Conservation (phyloP, 2,797 vertebrate genomes). For the Anniella stebbinsi region DNA sequence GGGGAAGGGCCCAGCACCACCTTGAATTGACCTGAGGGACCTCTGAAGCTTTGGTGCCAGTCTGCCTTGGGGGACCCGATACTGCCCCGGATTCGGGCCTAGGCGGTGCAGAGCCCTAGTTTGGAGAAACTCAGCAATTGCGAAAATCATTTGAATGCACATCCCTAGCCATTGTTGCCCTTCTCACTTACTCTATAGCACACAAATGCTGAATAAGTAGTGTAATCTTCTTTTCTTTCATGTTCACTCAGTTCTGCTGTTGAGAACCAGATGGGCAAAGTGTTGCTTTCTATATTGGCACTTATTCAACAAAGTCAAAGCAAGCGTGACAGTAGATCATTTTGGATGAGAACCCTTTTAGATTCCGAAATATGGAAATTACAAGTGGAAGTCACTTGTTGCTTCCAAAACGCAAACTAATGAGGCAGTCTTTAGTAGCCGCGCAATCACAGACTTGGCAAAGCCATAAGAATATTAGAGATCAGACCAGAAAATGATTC, state of each 20-base stretch:
- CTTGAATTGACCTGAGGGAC: no score
- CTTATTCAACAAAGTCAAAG: background rate
- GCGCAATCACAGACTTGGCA: background rate
- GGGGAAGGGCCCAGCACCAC: no score
- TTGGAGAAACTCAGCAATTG: no score
- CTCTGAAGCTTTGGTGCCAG: no score
- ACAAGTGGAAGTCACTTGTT: background rate
- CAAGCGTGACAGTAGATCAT: background rate
- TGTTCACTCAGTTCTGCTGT: conserved; percentile 28
- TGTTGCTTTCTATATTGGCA: background rate
- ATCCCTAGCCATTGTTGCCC: background rate
- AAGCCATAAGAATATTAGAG: conserved; percentile 1
- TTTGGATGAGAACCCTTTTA: background rate
- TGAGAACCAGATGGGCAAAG: background rate
- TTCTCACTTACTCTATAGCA: background rate
- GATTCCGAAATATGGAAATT: conserved; percentile 5
- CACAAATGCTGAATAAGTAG: background rate
- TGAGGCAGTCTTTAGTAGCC: background rate
- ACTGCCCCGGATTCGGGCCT: no score
- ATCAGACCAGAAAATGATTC: background rate
- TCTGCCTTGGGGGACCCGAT: no score
- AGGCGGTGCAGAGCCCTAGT: no score
- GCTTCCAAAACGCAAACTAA: background rate
- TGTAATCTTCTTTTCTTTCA: background rate
- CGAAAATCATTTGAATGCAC: no score